Conservation (phyloP, 1,140 invertebrate genomes). For the Drosophila saltans region DNA sequence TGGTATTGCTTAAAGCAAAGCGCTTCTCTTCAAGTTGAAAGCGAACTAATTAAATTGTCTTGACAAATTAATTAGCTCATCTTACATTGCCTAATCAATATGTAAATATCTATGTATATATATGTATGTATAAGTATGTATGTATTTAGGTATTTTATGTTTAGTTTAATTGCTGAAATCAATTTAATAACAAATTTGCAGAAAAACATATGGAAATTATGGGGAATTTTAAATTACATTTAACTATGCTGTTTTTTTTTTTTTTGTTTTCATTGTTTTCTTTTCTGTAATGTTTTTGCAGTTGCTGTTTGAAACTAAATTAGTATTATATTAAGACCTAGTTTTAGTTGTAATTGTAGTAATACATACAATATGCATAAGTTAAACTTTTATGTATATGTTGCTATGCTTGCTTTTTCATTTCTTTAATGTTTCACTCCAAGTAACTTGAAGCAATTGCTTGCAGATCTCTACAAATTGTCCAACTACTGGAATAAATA, state of each 20-base stretch:
- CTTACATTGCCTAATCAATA: constrained; percentile 22
- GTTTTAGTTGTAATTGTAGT: constrained; percentile 25
- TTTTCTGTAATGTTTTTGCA: background rate
- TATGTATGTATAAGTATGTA: background rate
- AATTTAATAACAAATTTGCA: constrained; percentile 27
- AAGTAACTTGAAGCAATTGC: constrained; percentile 63
- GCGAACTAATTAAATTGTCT: constrained; percentile 8
- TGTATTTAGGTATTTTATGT: constrained; percentile 15
- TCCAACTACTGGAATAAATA: constrained; percentile 46
- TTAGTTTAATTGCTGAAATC: constrained; percentile 22
- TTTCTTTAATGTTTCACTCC: constrained; percentile 30
- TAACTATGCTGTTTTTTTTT: constrained; percentile 36
- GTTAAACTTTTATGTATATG: constrained; percentile 48
- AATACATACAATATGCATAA: constrained; percentile 41
- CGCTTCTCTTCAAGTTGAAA: background rate
- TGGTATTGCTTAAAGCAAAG: constrained; percentile 16
- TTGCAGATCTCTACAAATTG: constrained; percentile 47
- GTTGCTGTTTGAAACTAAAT: constrained; percentile 18
- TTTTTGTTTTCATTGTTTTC: constrained; percentile 14
- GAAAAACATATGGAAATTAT: constrained; percentile 13
- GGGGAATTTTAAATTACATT: constrained; percentile 33
- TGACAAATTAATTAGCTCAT: constrained; percentile 5
- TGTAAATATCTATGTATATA: background rate
- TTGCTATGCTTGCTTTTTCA: constrained; percentile 43
- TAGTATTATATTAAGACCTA: constrained; percentile 15